Evolutionary conservation across 2,797 vertebrate species (phyloP).

Genomic region (Cryptoblepharus egeriae): DNA sequence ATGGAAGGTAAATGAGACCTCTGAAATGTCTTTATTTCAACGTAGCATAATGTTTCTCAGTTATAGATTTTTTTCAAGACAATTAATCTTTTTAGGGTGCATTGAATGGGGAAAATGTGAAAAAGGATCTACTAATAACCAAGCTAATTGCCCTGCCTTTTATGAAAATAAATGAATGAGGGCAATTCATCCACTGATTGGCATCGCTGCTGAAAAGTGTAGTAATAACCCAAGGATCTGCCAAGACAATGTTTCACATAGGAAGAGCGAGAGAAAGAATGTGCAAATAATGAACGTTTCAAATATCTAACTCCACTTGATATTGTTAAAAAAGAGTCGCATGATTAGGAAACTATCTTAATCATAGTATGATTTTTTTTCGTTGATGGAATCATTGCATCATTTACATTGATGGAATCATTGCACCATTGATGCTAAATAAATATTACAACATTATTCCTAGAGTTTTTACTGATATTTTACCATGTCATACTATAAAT

Average conservation of each 20-base stretch:
- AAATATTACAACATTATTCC: neutral
- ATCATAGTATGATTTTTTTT: no score
- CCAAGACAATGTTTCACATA: neutral
- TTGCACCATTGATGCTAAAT: neutral
- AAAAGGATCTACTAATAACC: neutral
- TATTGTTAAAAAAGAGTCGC: neutral
- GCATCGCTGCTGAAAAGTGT: no score
- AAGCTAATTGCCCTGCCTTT: neutral
- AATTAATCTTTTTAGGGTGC: neutral
- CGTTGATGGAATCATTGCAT: no score
- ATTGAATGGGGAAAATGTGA: neutral
- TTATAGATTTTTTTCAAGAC: neutral
- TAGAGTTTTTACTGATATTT: neutral
- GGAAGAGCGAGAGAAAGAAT: neutral
- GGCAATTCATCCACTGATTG: neutral
- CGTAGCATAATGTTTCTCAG: neutral
- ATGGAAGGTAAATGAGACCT: neutral
- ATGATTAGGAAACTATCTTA: no score
- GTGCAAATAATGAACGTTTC: neutral
- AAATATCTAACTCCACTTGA: neutral
- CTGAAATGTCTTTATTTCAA: neutral
- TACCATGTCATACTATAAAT: neutral
- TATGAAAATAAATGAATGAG: conserved; percentile 2
- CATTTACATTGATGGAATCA: neutral
- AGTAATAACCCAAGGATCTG: neutral